Conservation (phyloP, 2,113 vertebrate genomes). For the Neogale vison region DNA sequence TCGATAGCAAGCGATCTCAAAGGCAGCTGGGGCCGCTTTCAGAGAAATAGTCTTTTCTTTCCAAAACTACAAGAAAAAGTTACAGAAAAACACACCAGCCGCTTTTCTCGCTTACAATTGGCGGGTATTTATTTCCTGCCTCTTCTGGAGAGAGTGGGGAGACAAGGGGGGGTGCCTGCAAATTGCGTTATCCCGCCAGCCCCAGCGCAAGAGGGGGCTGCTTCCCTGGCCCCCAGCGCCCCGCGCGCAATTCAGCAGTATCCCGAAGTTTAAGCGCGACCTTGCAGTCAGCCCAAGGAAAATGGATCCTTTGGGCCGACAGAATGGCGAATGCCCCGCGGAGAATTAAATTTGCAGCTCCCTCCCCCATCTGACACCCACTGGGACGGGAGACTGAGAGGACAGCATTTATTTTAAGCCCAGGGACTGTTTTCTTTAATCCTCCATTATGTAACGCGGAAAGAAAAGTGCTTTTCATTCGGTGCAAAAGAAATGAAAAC, state of each 20-base stretch:
- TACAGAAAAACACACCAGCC: not conserved
- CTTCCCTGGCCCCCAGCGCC: not conserved
- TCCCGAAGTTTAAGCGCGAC: not conserved
- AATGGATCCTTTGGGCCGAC: not conserved
- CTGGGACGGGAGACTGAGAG: not conserved
- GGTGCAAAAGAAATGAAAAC: conserved; percentile 61
- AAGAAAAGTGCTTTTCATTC: conserved; percentile 44
- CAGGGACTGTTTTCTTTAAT: not conserved
- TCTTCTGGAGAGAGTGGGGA: not conserved
- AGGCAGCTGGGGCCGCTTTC: not conserved
- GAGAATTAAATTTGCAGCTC: not conserved
- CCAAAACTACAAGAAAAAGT: conserved; percentile 54
- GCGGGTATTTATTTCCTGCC: not conserved
- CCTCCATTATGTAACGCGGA: not conserved
- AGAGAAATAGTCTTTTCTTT: conserved; percentile 40
- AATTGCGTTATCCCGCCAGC: not conserved
- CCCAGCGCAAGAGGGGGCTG: not conserved
- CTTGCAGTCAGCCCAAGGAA: not conserved
- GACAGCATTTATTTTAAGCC: conserved; percentile 38
- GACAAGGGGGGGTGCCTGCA: not conserved
- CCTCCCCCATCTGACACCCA: not conserved
- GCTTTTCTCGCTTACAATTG: not conserved
- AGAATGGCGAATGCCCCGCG: not conserved
- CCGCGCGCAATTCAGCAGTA: not conserved
- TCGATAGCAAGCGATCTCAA: not conserved